Evolutionary conservation across 2,797 vertebrate species (phyloP).

Genomic region (Antennarius maculatus): DNA sequence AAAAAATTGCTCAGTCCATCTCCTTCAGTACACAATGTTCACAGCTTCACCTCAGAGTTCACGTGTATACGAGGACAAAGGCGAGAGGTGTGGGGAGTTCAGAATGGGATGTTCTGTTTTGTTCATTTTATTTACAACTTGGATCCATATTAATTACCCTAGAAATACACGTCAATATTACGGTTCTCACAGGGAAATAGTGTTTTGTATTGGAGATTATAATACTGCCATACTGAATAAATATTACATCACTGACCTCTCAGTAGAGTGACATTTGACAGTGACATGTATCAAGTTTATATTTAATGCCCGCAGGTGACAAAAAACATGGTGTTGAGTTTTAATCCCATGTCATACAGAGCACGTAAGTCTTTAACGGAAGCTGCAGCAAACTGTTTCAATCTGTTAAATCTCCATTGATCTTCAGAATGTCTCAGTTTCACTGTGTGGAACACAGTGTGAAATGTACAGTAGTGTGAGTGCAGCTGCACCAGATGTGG

Average conservation of each 20-base stretch:
- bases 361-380: too few relatives aligned
- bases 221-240: not conserved
- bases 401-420: conserved; percentile 14
- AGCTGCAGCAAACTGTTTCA: not conserved
- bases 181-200: not conserved
- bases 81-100: not conserved
- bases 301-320: not conserved
- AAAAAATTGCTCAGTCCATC: conserved; percentile 55
- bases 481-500: conserved; percentile 13
- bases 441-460: conserved; percentile 14
- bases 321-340: not conserved
- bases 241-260: conserved; percentile 7
- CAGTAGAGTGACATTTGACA: not conserved
- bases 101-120: not conserved
- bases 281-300: not conserved
- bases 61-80: not conserved
- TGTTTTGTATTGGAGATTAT: conserved; percentile 16
- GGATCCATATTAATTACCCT: conserved; percentile 19
- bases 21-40: conserved; percentile 35
- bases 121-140: conserved; percentile 1
- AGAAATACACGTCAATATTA: not conserved
- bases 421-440: conserved; percentile 26
- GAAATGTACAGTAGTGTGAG: not conserved
- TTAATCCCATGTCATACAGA: not conserved
- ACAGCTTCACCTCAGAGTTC: conserved; percentile 25